Conservation (phyloP, 2,888 invertebrate species). For the Neoitamus cyanurus region DNA sequence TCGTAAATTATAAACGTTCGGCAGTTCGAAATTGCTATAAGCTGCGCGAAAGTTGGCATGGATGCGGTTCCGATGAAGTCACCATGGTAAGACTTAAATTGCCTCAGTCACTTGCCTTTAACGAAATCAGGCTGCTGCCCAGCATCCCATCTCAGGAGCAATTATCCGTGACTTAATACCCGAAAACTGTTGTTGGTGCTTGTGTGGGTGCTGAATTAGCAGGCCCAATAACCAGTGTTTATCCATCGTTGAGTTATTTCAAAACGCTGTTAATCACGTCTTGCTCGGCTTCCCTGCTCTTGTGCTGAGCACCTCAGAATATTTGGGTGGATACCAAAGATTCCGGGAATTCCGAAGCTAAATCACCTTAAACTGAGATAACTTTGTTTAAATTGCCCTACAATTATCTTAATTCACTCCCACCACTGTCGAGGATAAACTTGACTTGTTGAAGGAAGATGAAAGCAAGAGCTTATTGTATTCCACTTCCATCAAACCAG, state of each 20-base stretch:
- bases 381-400: background rate
- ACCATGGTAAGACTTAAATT: background rate
- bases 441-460: background rate
- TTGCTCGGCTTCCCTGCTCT: background rate
- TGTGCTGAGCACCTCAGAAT: background rate
- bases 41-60: background rate
- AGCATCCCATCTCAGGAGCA: background rate
- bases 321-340: constrained; percentile 1
- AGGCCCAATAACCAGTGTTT: background rate
- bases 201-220: background rate
- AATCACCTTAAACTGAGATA: constrained; percentile 1
- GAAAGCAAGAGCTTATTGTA: background rate
- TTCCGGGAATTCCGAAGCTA: background rate
- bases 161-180: background rate
- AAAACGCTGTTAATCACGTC: background rate
- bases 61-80: background rate
- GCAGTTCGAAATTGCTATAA: background rate
- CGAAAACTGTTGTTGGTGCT: background rate
- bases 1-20: background rate
- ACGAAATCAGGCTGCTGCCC: background rate
- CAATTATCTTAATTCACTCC: background rate
- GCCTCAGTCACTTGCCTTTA: background rate
- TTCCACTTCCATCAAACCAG: background rate
- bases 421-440: background rate
- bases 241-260: background rate